Base-by-base conservation (phyloP, 1,140 invertebrate genomes). In the Rhopalosiphum padi region DNA sequence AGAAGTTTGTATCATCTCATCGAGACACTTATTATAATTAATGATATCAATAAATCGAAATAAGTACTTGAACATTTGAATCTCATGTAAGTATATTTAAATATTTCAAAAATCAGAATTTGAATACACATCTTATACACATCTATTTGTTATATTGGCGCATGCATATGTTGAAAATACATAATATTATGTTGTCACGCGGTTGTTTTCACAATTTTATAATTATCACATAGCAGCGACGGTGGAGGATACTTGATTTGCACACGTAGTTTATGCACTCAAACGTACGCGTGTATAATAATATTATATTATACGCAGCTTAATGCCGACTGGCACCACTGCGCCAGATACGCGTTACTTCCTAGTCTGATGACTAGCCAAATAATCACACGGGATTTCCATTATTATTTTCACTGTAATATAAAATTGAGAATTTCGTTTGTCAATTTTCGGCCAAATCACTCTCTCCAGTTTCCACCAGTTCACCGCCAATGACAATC, bases 211-310 rank as follows among this genome's bases (percentile, higher is more conserved):
- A 89, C 48, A 35, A 89, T 89, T 89, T 88, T 89, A 89, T 89
- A 37, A 89, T 89, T 89, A 55, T 89, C 88, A 25, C 48, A 55
- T 18, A 18, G 51, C 48, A 30, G 35, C 48, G 23, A 37, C 25
- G 83, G 37, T 22, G n/a, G 25, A n/a, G 35, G 35, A 89, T 55
- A 89, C 25, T 89, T 55, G 88, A 89, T 89, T 89, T 89, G 51
- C 88, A 89, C 88, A 55, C 48, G 88, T 89, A 89, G 21, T 35
- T 35, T 89, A 53, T 88, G n/a, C 46, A 88, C 86, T 77, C 60
- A 77, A 77, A 77, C 60, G 60, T 15, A 77, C 15, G 60, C 30
- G n/a, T 18, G 60, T 77, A 68, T 77, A 77, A 68, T 68, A 68
- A 77, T 77, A 68, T 77, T 77, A n/a, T 53, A 53, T 53, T 68